phyloP scores from a whole-genome alignment of 2,888 invertebrate genomes.

The Drosophila percnosoma region DNA sequence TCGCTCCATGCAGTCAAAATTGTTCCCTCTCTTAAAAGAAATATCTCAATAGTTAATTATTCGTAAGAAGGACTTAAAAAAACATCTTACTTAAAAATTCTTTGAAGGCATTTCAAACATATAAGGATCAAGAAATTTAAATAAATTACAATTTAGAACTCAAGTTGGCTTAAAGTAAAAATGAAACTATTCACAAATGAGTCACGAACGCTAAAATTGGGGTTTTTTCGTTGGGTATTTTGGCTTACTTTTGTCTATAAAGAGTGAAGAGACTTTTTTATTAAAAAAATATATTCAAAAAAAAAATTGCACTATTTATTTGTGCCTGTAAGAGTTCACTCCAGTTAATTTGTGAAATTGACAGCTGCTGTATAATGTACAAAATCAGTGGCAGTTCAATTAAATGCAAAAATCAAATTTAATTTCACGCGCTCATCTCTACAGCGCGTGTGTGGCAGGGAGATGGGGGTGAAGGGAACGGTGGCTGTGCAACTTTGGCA shows the following conservation, averaged over 20 bases:
- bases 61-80: not conserved
- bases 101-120: not conserved
- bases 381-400: not conserved
- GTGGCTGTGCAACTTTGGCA: slow-evolving; percentile 3
- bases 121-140: rapidly evolving
- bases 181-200: not conserved
- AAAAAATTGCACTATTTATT: not conserved
- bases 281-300: not conserved
- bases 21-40: not conserved
- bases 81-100: not conserved
- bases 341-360: not conserved
- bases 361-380: not conserved
- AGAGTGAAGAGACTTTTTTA: not conserved
- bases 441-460: not conserved
- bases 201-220: not conserved
- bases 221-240: not conserved
- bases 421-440: slow-evolving; percentile 7
- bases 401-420: slow-evolving; percentile 1
- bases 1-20: not conserved
- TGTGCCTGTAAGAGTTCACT: not conserved
- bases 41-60: not conserved
- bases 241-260: not conserved
- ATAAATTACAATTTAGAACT: not conserved
- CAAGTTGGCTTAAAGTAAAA: not conserved
- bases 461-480: not conserved